phyloP scores from a whole-genome alignment of 2,888 invertebrate species.

The Didymodactylos carnosus region DNA sequence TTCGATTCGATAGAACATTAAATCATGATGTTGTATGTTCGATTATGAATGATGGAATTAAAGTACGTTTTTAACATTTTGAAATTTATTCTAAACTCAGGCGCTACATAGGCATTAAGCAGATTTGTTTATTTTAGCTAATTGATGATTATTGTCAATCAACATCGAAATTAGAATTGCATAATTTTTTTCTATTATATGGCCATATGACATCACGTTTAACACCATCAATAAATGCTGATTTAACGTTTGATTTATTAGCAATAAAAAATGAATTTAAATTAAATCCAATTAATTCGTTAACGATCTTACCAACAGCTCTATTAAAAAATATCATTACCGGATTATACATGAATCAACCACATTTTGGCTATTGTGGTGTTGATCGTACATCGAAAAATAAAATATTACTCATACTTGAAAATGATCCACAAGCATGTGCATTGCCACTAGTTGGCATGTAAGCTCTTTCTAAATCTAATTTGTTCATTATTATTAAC shows the following conservation, averaged over 20 bases:
- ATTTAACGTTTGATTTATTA: neutral
- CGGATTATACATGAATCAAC: conserved; percentile 26
- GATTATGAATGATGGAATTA: neutral
- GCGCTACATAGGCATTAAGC: neutral
- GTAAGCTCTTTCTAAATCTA: conserved; percentile 21
- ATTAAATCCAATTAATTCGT: conserved; percentile 23
- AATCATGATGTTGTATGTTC: neutral
- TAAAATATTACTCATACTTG: conserved; percentile 28
- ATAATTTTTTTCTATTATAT: neutral
- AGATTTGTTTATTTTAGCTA: neutral
- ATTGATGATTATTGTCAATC: neutral
- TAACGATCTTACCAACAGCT: conserved; percentile 28
- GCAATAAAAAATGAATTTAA: conserved; percentile 17
- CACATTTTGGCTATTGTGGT: conserved; percentile 25
- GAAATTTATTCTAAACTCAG: neutral
- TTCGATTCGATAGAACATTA: neutral
- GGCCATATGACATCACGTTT: neutral
- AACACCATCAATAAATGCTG: neutral
- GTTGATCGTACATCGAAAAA: conserved; percentile 19
- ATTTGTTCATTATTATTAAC: neutral
- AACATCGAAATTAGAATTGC: neutral
- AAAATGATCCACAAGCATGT: conserved; percentile 29
- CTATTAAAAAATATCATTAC: conserved; percentile 28
- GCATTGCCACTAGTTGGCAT: conserved; percentile 30
- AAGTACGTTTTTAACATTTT: neutral